phyloP scores from a whole-genome alignment of 2,797 vertebrate genomes.

The Falco naumanni region DNA sequence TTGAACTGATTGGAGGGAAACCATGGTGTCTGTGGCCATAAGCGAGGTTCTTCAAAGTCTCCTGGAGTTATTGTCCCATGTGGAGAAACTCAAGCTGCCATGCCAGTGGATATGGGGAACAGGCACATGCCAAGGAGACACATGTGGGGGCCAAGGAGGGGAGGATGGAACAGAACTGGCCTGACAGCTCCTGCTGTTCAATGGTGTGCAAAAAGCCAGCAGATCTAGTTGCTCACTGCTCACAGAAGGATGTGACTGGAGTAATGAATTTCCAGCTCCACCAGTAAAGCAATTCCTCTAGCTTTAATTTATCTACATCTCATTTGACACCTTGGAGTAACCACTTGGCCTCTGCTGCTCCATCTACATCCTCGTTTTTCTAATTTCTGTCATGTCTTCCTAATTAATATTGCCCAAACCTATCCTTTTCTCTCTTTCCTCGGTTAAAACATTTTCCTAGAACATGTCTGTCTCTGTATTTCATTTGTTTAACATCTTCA shows the following conservation, averaged over 20 bases:
- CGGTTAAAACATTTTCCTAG: constrained; percentile 27
- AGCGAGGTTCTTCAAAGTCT: not conserved
- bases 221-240: not conserved
- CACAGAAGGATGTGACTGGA: not conserved
- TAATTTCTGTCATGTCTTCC: constrained; percentile 38
- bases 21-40: not conserved
- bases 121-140: not conserved
- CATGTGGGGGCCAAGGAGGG: not conserved
- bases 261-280: not conserved
- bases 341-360: constrained; percentile 11
- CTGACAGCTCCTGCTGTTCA: not conserved
- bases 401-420: constrained; percentile 40
- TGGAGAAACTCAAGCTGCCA: not conserved
- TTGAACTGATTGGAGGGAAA: not conserved
- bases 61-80: not conserved
- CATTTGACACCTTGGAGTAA: constrained; percentile 14
- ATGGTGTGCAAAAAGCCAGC: not conserved
- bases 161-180: not conserved
- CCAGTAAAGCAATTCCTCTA: not conserved
- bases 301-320: constrained; percentile 40
- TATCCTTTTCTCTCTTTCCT: not conserved
- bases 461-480: not conserved
- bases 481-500: not conserved
- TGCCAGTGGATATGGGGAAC: not conserved
- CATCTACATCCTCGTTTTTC: not conserved